Evolutionary conservation across 1,140 invertebrate species (phyloP), one percentile per base, ranked within the genome.

Genomic region (Holcopasites calliopsidis): DNA sequence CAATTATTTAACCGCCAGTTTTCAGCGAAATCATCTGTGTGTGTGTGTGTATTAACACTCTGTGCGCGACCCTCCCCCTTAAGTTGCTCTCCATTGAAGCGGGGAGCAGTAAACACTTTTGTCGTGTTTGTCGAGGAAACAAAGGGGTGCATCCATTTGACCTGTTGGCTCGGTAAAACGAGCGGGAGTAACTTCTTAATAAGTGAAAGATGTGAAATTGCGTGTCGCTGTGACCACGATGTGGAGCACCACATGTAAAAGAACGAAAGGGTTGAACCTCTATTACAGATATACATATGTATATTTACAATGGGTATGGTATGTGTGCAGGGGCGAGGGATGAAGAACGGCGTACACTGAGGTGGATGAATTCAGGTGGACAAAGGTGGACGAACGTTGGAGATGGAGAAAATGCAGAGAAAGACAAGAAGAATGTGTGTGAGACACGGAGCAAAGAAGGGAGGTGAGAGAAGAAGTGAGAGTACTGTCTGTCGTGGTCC

Each of bases 401-500:
- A n/a, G n/a, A n/a, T n/a, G n/a, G n/a, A n/a, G n/a, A n/a, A n/a
- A n/a, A n/a, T n/a, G n/a, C n/a, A n/a, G n/a, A n/a, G n/a, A n/a
- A n/a, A n/a, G n/a, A n/a, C n/a, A n/a, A 47, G 44, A 47, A 47
- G 16, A 16, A 47, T 13, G 44, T 47, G 16, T n/a, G n/a, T 47
- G 44, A 18, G n/a, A 47, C 44, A 23, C 1, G n/a, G n/a, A n/a
- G 31, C n/a, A n/a, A n/a, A n/a, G n/a, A n/a, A 33, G n/a, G 28
- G 10, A n/a, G 31, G 11, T 44, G 38, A 61, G 23, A 70, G 38
- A 42, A 18, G 47, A 57, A 47, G 58, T 58, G 31, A 55, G 26
- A 74, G 76, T 88, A 90, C 87, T 86, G 83, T 87, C 85, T 85
- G 84, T 90, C 87, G 85, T 87, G 73, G 82, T 87, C 85, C 85